Evolutionary conservation across 2,888 invertebrate species (phyloP).

Genomic region (Isoperla grammatica): DNA sequence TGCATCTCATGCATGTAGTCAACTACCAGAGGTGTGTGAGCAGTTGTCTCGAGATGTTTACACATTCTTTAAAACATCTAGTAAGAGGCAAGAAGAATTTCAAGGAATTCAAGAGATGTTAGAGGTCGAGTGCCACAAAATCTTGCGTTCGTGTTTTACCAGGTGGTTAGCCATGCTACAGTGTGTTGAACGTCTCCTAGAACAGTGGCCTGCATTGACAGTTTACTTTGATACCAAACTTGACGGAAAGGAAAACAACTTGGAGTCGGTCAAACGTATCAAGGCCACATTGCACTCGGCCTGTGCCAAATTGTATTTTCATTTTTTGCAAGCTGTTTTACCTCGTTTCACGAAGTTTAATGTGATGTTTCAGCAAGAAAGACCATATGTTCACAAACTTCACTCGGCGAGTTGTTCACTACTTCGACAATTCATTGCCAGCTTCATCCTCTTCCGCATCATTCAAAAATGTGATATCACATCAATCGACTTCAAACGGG

Average conservation of each 20-base stretch:
- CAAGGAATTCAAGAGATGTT: not conserved
- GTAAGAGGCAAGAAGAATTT: conserved; percentile 1
- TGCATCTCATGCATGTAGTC: conserved; percentile 9
- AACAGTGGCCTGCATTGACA: not conserved
- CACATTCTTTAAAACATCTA: conserved; percentile 2
- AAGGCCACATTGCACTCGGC: no score
- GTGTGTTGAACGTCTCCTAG: conserved; percentile 5
- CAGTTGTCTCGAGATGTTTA: not conserved
- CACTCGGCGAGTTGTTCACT: not conserved
- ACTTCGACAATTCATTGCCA: not conserved
- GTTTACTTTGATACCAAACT: no score
- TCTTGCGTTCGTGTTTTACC: conserved; percentile 2
- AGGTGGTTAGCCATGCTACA: conserved; percentile 6
- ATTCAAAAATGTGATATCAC: not conserved
- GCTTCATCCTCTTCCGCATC: conserved; percentile 2
- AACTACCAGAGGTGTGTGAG: conserved; percentile 2
- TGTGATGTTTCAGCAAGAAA: not conserved
- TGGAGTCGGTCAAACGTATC: no score
- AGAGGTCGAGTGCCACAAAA: not conserved
- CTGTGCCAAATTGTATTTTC: no score
- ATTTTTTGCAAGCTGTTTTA: no score
- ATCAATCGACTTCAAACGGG: not conserved
- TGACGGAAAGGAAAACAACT: no score
- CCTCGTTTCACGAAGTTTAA: no score
- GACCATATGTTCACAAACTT: conserved; percentile 1